Conservation (phyloP, 2,113 vertebrate genomes). For the Thalassarche chlororhynchos region DNA sequence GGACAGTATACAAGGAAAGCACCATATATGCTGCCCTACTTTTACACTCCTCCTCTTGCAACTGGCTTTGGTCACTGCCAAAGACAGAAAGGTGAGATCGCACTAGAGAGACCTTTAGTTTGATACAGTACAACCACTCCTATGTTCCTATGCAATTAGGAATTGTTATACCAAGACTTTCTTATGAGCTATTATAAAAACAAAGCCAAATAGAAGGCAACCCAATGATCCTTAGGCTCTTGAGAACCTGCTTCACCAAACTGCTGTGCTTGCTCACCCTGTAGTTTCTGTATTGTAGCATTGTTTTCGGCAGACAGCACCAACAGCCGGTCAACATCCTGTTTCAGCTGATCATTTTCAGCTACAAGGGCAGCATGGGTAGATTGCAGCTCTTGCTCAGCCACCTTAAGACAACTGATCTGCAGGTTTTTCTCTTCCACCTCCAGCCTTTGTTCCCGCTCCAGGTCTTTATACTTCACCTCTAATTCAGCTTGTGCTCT, state of each 20-base stretch:
- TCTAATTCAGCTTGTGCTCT: constrained; percentile 64
- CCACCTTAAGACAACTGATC: constrained; percentile 19
- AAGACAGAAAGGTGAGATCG: rapidly evolving
- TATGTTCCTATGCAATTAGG: background rate
- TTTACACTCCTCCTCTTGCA: background rate
- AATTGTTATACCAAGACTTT: background rate
- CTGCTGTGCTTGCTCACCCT: constrained; percentile 71
- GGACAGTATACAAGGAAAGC: background rate
- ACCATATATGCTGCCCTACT: background rate
- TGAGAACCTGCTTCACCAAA: background rate
- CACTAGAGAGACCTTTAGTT: background rate
- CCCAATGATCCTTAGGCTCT: background rate
- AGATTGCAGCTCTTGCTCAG: constrained; percentile 29
- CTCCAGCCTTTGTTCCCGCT: constrained; percentile 64
- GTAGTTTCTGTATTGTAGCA: constrained; percentile 35
- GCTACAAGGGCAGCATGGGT: background rate
- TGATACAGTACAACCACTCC: background rate
- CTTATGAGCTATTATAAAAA: background rate
- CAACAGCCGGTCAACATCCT: background rate
- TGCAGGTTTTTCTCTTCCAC: constrained; percentile 42
- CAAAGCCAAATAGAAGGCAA: background rate
- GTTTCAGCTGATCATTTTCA: constrained; percentile 28
- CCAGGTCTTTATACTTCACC: constrained; percentile 58
- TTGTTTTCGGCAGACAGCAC: background rate
- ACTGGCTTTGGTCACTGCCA: background rate